Base-by-base conservation (phyloP, 1,140 invertebrate genomes). In the Apis laboriosa region DNA sequence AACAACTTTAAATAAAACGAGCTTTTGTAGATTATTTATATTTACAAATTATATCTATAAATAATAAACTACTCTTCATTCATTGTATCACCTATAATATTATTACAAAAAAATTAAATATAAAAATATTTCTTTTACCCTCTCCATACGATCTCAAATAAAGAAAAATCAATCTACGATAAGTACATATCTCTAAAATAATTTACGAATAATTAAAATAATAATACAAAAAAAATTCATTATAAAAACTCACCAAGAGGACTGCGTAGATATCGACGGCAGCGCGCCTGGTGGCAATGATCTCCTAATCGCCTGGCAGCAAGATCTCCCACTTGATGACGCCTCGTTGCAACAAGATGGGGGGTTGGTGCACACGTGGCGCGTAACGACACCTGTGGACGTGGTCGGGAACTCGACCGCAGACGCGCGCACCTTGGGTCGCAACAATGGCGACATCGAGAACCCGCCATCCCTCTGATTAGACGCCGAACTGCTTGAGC, bases 321-420 rank as follows among this genome's bases (percentile, higher is more conserved):
- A 95, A 90, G 84, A 85, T 56, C 89, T 84, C 1, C 61, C 74
- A 17, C 61, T 86, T 12, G 51, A 60, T 4, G 86, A 63, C 1
- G 92, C 71, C 53, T 94, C 94, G 61, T 88, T 83, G 67, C 93
- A 94, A 75, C 93, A 94, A 49, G 95, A 94, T 13, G 80, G 73
- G n/a, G 95, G 95, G 75, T 95, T 96, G 85, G 95, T 95, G 80
- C 95, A 95, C 28, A 95, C 94, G 78, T 95, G 94, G 34, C 96
- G 93, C 0, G 94, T 94, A 28, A 94, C 95, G 89, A 95, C 94
- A 80, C 93, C 93, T 19, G 94, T 87, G 78, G 89, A 91, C 75
- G 92, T 88, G 24, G 85, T 82, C 9, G 85, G 58, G 63, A 92
- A 93, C 55, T 94, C 95, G 51, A 95, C 95, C 58, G 94, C 93